Conservation (phyloP, 2,797 vertebrate genomes). For the Sebastes minor region DNA sequence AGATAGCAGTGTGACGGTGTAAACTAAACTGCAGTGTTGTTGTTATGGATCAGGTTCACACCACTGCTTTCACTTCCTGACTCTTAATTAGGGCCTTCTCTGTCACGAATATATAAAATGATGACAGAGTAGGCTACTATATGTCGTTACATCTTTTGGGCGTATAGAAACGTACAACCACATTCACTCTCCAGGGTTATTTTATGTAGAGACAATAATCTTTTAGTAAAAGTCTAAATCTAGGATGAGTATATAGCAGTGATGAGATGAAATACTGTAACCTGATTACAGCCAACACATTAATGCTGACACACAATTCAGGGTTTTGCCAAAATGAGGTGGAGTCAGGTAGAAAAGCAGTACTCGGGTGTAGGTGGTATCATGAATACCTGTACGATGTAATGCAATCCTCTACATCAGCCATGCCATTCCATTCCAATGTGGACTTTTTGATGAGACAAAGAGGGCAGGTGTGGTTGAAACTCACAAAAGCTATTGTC, state of each 20-base stretch:
- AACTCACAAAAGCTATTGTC: not conserved
- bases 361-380: not conserved
- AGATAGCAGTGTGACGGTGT: conserved; percentile 32
- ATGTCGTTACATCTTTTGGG: not conserved
- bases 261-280: not conserved
- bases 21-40: conserved; percentile 26
- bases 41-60: conserved; percentile 14
- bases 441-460: not conserved
- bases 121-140: not conserved
- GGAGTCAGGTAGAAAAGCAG: not conserved
- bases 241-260: not conserved
- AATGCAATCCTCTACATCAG: not conserved
- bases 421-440: not conserved
- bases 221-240: not conserved
- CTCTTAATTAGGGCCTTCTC: not conserved
- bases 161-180: not conserved
- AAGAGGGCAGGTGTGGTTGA: not conserved
- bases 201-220: not conserved
- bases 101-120: conserved; percentile 3
- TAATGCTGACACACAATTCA: not conserved
- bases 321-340: not conserved
- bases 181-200: not conserved
- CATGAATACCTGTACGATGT: not conserved
- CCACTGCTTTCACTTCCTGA: conserved; percentile 36
- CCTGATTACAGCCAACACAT: not conserved